phyloP scores from a whole-genome alignment of 2,113 vertebrate species.

The Sapajus apella region DNA sequence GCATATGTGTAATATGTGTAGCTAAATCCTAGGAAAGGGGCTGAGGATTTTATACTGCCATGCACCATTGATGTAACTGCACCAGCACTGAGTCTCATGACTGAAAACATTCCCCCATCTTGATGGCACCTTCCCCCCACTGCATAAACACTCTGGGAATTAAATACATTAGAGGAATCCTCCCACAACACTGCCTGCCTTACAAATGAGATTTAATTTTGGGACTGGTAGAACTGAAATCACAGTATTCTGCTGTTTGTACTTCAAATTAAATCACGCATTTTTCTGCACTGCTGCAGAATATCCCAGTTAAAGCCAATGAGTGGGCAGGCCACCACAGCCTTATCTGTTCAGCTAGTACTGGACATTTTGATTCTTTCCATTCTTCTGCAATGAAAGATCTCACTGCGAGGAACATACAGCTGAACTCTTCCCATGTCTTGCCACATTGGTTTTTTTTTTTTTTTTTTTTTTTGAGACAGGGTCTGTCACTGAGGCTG shows the following conservation, averaged over 20 bases:
- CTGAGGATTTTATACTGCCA: too few relatives aligned
- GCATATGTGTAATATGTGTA: rapidly evolving
- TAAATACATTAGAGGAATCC: too few relatives aligned
- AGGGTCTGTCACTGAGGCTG: too few relatives aligned
- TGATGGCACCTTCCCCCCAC: neutral
- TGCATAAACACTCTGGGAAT: too few relatives aligned
- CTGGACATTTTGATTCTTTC: rapidly evolving
- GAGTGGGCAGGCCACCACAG: rapidly evolving
- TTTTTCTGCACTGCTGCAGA: neutral
- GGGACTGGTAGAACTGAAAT: neutral
- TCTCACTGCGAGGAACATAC: rapidly evolving
- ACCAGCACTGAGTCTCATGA: rapidly evolving
- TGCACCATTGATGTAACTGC: too few relatives aligned
- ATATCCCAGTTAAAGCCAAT: rapidly evolving
- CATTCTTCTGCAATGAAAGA: neutral
- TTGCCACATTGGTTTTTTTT: too few relatives aligned
- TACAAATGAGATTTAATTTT: neutral
- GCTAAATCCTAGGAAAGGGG: neutral
- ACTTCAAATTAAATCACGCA: neutral
- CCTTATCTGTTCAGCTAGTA: neutral
- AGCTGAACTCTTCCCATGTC: rapidly evolving
- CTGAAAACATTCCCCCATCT: neutral
- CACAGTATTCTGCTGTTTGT: neutral
- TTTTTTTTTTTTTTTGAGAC: too few relatives aligned
- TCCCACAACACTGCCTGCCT: neutral